A percentile compares a stretch with the other conserved stretches of the same genome.
phyloP scores from a whole-genome alignment of 2,113 vertebrate genomes.

The Phodopus roborovskii region DNA sequence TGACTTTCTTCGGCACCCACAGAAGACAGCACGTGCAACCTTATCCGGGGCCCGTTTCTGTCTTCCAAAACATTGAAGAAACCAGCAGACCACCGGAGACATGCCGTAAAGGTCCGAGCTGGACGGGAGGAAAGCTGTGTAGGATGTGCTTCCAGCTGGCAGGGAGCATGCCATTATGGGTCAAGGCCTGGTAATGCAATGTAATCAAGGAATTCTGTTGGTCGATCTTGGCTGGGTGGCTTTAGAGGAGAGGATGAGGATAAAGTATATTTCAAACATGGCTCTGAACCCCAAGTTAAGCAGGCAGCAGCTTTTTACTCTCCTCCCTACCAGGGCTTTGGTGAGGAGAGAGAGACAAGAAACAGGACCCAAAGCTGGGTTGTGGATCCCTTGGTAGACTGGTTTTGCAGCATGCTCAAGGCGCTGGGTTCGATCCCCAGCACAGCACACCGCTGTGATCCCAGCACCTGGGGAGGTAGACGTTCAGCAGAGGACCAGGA shows the following conservation, averaged over 20 bases:
- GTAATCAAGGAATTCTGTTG: background rate
- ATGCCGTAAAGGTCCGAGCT: background rate
- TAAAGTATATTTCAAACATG: background rate
- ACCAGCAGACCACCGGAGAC: background rate
- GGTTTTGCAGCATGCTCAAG: too few relatives aligned
- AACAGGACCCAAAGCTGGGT: background rate
- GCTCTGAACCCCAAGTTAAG: background rate
- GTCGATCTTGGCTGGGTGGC: background rate
- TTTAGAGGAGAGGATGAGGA: background rate
- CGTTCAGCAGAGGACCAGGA: background rate
- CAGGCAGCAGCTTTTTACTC: rapidly evolving
- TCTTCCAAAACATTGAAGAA: background rate
- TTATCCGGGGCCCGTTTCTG: background rate
- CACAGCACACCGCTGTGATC: too few relatives aligned
- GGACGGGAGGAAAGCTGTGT: background rate
- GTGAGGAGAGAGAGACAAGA: background rate
- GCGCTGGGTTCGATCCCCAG: background rate
- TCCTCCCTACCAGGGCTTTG: too few relatives aligned
- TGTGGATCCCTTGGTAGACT: background rate
- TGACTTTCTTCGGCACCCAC: background rate
- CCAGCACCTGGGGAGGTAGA: too few relatives aligned
- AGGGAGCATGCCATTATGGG: background rate
- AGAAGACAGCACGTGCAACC: background rate
- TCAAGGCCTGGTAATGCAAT: background rate
- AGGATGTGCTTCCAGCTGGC: background rate